Evolutionary conservation across 1,140 invertebrate genomes (phyloP).

Genomic region (Mercenaria mercenaria): DNA sequence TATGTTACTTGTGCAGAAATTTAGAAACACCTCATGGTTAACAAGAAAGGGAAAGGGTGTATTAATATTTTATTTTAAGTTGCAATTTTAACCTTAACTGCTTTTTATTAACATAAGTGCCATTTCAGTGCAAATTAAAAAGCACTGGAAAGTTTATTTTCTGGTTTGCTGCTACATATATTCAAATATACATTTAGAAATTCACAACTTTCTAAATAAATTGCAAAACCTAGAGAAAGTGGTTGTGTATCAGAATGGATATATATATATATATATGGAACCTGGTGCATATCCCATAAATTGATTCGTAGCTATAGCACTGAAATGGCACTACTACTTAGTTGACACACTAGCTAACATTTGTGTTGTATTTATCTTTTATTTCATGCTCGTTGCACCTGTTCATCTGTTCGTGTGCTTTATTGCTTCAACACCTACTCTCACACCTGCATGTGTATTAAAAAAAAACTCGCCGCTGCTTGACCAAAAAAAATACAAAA

Average conservation of each 20-base stretch:
- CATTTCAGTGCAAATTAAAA: background rate
- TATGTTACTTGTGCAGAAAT: too few species aligned
- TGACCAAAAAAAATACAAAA: conserved; percentile 28
- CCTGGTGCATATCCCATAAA: too few species aligned
- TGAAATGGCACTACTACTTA: conserved; percentile 18
- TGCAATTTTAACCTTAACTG: conserved; percentile 33
- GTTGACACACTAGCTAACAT: conserved; percentile 57
- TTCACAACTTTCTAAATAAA: too few species aligned
- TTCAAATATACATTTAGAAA: too few species aligned
- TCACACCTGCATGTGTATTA: conserved; percentile 77
- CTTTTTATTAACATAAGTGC: conserved; percentile 51
- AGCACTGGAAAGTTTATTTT: too few species aligned
- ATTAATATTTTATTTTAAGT: conserved; percentile 4
- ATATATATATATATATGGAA: too few species aligned
- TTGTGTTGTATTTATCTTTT: conserved; percentile 67
- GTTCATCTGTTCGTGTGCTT: conserved; percentile 76
- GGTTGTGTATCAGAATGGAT: too few species aligned
- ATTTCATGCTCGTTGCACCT: conserved; percentile 73
- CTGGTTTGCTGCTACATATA: too few species aligned
- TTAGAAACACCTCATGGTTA: background rate
- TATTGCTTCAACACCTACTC: conserved; percentile 71
- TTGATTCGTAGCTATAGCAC: too few species aligned
- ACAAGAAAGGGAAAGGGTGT: conserved; percentile 9
- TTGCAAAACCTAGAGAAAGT: too few species aligned
- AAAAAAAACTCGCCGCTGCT: conserved; percentile 44